Evolutionary conservation across 2,113 vertebrate genomes (phyloP), one percentile per base, ranked within the genome.

Genomic region (Brienomyrus brachyistius): DNA sequence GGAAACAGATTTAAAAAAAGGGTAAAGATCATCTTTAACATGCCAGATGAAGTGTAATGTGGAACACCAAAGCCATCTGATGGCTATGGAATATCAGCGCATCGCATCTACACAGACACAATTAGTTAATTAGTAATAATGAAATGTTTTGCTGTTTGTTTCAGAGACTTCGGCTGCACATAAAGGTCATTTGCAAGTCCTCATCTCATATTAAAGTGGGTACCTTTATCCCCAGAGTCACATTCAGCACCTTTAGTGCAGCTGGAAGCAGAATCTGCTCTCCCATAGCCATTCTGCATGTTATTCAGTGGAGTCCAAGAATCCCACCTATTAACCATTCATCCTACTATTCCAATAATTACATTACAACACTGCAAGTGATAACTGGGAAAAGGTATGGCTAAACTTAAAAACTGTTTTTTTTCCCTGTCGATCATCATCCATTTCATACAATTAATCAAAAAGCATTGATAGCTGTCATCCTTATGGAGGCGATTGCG

Each of bases 1-100:
- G 94, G 96, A 96, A 92, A 95, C 93, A 96, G 91, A 95, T 94
- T 96, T 96, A 95, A 96, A 50, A 50, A 96, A 91, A 96, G 96
- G 9, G n/a, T 70, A 93, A 94, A 95, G 48, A 23, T 51, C 15
- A 93, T 48, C 94, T 90, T 88, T 95, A 95, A 70, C 62, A 43
- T 93, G 91, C 74, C n/a, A 5, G 82, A 70, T 47, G 86, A 56
- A 31, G 9, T n/a, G 54, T 56, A 84, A 84, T 13, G 19, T 43
- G 74, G 74, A 11, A 43, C 74, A 70, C 4, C 10, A 31, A 11
- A 70, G 31, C 62, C 62, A 31, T 70, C 27, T 70, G 27, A 31
- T 70, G 74, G 35, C 35, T 7, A 77, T 77, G 31, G 19, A 35
- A 77, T 35, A 77, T 27, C 70, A 77, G 31, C 70, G 0, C 31